Conservation (phyloP, 2,113 vertebrate species). For the Piliocolobus tephrosceles region DNA sequence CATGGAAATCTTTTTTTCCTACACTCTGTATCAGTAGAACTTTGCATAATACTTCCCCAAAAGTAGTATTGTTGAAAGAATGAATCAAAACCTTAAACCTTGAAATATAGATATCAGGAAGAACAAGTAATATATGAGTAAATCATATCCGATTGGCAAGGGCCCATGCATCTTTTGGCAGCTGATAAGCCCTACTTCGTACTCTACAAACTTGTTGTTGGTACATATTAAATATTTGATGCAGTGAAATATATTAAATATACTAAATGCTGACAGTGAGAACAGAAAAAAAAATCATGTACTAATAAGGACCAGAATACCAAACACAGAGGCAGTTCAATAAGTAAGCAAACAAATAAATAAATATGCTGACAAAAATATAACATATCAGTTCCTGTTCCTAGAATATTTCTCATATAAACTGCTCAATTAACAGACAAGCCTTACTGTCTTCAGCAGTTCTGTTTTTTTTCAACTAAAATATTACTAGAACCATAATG, state of each 20-base stretch:
- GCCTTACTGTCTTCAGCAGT: conserved; percentile 51
- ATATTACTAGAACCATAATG: conserved; percentile 51
- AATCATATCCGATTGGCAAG: background rate
- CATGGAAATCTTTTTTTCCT: background rate
- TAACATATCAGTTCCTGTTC: conserved; percentile 20
- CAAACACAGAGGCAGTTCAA: background rate
- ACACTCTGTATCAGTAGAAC: background rate
- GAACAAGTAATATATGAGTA: background rate
- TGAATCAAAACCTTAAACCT: background rate
- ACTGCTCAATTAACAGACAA: conserved; percentile 28
- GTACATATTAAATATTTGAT: background rate
- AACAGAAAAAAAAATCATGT: background rate
- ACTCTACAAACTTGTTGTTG: background rate
- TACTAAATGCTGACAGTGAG: background rate
- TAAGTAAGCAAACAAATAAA: background rate
- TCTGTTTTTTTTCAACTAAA: conserved; percentile 56
- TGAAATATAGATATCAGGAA: background rate
- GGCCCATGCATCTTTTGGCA: background rate
- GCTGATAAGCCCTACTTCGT: background rate
- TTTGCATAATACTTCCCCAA: background rate
- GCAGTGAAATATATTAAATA: background rate
- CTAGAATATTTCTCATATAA: conserved; percentile 46
- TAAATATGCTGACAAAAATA: background rate
- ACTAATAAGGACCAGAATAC: background rate
- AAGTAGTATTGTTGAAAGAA: background rate